Evolutionary conservation across 2,797 vertebrate species (phyloP).

Genomic region (Phoeniculus purpureus): DNA sequence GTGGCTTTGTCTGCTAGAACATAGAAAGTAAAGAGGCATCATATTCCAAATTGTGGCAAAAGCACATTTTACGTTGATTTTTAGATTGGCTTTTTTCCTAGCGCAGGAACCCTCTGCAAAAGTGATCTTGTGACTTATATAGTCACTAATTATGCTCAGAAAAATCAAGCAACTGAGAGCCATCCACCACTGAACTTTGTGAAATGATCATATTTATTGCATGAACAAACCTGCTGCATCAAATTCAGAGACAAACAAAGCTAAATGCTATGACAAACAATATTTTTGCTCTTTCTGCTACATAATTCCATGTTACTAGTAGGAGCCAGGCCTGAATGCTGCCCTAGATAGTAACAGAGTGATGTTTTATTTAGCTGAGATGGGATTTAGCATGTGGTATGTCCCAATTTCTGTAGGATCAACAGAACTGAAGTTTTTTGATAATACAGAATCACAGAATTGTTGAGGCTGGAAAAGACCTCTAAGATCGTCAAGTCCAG

Average conservation of each 20-base stretch:
- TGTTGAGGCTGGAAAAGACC: too few species aligned
- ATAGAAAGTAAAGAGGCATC: not conserved
- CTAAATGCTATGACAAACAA: not conserved
- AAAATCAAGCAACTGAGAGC: not conserved
- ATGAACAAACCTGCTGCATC: not conserved
- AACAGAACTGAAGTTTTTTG: not conserved
- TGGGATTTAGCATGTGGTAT: not conserved
- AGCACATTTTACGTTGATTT: not conserved
- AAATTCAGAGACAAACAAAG: not conserved
- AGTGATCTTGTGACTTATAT: not conserved
- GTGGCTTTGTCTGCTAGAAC: not conserved
- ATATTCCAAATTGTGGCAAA: not conserved
- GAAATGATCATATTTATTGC: not conserved
- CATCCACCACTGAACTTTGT: conserved; percentile 1
- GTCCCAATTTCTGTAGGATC: not conserved
- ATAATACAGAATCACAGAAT: not conserved
- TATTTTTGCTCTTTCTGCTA: not conserved
- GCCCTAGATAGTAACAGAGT: not conserved
- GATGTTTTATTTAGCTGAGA: not conserved
- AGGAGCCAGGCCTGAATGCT: not conserved
- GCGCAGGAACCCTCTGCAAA: not conserved
- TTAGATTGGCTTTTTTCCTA: not conserved
- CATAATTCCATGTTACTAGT: not conserved
- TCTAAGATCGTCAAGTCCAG: too few species aligned
- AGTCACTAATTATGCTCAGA: conserved; percentile 26